Evolutionary conservation across 1,140 invertebrate genomes (phyloP), one percentile per base, ranked within the genome.

Genomic region (Palaemon carinicauda): DNA sequence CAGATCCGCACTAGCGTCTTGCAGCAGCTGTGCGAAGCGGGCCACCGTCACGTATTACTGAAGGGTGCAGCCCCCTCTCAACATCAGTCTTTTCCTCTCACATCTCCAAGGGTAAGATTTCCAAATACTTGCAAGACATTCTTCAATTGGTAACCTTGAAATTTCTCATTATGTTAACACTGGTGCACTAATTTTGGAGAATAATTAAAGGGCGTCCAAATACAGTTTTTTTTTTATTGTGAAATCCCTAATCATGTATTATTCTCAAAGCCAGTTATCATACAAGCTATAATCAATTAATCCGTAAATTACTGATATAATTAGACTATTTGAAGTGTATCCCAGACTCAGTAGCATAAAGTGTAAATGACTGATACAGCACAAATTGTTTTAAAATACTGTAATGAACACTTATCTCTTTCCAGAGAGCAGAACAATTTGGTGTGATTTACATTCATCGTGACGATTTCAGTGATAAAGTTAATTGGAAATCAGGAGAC

Each of bases 401-500:
- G 21, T 56, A 33, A 9, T 56, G 41, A 14, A 17, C 53, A 27
- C 24, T 21, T 14, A 27, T 3, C 21, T 60, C 31, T 33, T 31
- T 51, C 2, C 80, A 82, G 80, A 29, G 65, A n/a, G 65, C 50
- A 65, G 56, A 73, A 21, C 80, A 82, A 65, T 69, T 52, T n/a
- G 65, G 33, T 21, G 80, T 69, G 65, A 19, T 82, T 41, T 71
- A 73, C 65, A 60, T 82, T 14, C 80, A 82, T 24, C 80, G 80
- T 29, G 80, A 82, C 33, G 52, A 50, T 41, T 82, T 82, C 65
- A 73, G 60, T 24, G 80, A 82, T 33, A 50, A 29, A 14, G 41
- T 82, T n/a, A 82, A 17, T 33, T 82, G 80, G 80, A 73, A 27
- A 4, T 50, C 80, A 19, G 80, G 80, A n/a, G 80, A 69, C 21